Conservation (phyloP, 2,113 vertebrate genomes). For the Macroglossus sobrinus region DNA sequence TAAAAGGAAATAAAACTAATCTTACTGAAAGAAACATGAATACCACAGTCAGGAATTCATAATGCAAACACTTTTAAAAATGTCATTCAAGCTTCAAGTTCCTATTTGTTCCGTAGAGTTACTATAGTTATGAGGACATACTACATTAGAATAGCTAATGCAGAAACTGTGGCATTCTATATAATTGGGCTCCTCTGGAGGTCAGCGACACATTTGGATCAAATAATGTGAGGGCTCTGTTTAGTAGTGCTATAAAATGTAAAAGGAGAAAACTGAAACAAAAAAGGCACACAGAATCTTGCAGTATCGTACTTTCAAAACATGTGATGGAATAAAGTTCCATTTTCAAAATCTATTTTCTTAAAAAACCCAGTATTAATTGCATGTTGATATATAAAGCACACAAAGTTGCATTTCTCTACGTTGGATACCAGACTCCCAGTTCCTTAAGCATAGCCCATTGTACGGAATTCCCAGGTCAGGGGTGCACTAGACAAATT, state of each 20-base stretch:
- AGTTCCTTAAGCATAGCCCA: constrained; percentile 44
- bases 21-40: constrained; percentile 18
- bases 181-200: not conserved
- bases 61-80: not conserved
- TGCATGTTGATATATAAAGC: not conserved
- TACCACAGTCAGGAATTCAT: not conserved
- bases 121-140: not conserved
- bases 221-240: not conserved
- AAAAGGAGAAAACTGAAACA: not conserved
- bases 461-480: constrained; percentile 67
- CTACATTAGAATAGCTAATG: not conserved
- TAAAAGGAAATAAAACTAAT: constrained; percentile 23
- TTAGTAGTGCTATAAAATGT: not conserved
- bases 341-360: constrained; percentile 47
- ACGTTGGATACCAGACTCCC: not conserved
- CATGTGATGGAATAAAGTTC: not conserved
- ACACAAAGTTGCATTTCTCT: constrained; percentile 65
- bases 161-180: not conserved
- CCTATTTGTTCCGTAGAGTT: not conserved
- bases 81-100: not conserved
- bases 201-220: not conserved
- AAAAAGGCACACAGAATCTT: not conserved
- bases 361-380: constrained; percentile 27
- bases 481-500: constrained; percentile 70
- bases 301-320: not conserved